Base-by-base conservation (phyloP, 1,140 invertebrate species). In the Yoshiicerus persimilis region DNA sequence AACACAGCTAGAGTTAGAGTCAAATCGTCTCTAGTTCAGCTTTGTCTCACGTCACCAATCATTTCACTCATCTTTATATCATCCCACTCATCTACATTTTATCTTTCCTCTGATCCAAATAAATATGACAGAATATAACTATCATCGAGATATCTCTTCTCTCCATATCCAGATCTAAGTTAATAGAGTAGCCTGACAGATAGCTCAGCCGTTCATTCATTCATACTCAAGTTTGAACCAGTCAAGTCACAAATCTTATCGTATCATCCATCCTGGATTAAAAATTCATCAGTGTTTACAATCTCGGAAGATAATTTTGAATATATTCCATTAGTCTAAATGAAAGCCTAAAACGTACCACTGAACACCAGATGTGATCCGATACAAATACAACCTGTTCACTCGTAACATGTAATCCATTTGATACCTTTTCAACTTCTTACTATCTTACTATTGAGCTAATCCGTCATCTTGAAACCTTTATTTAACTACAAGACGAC, bases 71-170 rank as follows among this genome's bases (percentile, higher is more conserved):
- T 98, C 75, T 80, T 80, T 34, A 80, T 80, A 34, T 80, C 62
- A 66, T 66, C 96, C 91, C 97, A 98, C 92, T 97, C 98, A 92
- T 98, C 98, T 0, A 98, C 64, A 97, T 97, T 75, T 97, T 94
- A 92, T 98, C 96, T 92, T 97, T 96, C 92, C 97, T 98, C 62
- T 94, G 23, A 97, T 95, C 0, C 93, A 91, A 34, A 95, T 34
- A 84, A 84, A 84, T 84, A 84, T n/a, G 41, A 77, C 70, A 41
- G 80, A n/a, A 84, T 36, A 41, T 56, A 84, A 84, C 80, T 84
- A 84, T 84, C 80, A 84, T 84, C 80, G 47, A 39, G 80, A 84
- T 84, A 84, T 84, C 80, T 84, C 20, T 34, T 34, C 16, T 34
- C 9, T 36, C 9, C 6, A 16, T 34, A 32, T 77, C 75, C 75